Evolutionary conservation across 2,888 invertebrate species (phyloP).

Genomic region (Choreutis nemorana): DNA sequence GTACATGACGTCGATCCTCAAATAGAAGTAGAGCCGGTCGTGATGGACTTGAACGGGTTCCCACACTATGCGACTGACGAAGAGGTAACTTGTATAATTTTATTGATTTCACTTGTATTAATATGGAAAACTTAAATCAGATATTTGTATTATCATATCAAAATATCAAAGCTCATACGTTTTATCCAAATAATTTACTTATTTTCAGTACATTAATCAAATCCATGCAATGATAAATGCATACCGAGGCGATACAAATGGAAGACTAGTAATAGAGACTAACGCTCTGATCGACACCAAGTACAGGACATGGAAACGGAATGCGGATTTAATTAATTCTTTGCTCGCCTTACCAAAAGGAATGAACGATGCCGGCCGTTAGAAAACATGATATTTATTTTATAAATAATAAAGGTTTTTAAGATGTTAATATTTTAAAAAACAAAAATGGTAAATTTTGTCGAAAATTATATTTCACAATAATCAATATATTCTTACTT

Average conservation of each 20-base stretch:
- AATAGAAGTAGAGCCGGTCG: no score
- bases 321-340: conserved; percentile 77
- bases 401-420: background rate
- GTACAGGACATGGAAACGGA: conserved; percentile 64
- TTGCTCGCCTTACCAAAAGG: conserved; percentile 79
- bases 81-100: no score
- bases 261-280: conserved; percentile 20
- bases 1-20: conserved; percentile 6
- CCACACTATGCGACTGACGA: no score
- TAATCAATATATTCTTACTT: background rate
- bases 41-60: no score
- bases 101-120: no score
- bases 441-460: background rate
- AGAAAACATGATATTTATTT: background rate
- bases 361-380: conserved; percentile 77
- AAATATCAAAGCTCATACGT: no score
- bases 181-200: no score
- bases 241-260: conserved; percentile 20
- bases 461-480: background rate
- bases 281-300: conserved; percentile 29
- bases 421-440: conserved; percentile 1
- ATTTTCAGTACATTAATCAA: conserved; percentile 33
- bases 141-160: no score
- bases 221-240: conserved; percentile 32
- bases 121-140: no score